These are phyloP conservation scores for Bombus sibiricus DNA, from an alignment of 1,140 invertebrate species.

Conservation along the genomic window DNA sequence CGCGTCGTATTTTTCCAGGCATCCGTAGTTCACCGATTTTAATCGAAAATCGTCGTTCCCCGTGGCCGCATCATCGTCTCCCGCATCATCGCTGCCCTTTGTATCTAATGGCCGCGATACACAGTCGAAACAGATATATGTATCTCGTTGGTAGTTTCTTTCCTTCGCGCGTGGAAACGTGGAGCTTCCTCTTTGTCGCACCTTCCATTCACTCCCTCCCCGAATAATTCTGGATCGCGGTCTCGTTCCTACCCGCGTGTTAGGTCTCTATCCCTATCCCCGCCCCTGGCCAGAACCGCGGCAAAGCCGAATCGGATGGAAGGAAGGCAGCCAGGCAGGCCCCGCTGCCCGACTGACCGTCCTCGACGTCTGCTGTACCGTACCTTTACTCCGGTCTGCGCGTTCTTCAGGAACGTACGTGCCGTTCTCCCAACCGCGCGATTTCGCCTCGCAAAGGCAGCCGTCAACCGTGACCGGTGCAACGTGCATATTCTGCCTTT, in stretches of 20 bases:
- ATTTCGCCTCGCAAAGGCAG: conserved; percentile 39
- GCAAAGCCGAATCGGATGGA: conserved; percentile 74
- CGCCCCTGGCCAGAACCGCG: conserved; percentile 29
- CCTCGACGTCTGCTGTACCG: conserved; percentile 64
- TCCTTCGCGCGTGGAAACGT: not conserved
- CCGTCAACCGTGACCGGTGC: conserved; percentile 54
- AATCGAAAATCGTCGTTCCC: not conserved
- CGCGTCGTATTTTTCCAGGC: not conserved
- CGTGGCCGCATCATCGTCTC: not conserved
- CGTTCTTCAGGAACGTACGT: conserved; percentile 77
- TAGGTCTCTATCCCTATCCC: conserved; percentile 44
- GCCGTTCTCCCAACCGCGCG: conserved; percentile 82
- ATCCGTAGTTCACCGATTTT: not conserved
- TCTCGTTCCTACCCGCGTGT: conserved; percentile 49
- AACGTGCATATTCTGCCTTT: conserved; percentile 43
- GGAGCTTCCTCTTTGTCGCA: not conserved
- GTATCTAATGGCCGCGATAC: not conserved
- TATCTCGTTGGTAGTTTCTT: not conserved
- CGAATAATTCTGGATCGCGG: conserved; percentile 32
- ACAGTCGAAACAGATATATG: conserved; percentile 2
- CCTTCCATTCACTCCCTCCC: conserved; percentile 20
- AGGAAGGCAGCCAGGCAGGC: conserved; percentile 64
- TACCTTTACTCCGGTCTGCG: conserved; percentile 80
- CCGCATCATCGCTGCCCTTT: not conserved
- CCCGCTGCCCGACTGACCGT: conserved; percentile 78